phyloP scores from a whole-genome alignment of 1,140 invertebrate species.

The Anastrepha obliqua region DNA sequence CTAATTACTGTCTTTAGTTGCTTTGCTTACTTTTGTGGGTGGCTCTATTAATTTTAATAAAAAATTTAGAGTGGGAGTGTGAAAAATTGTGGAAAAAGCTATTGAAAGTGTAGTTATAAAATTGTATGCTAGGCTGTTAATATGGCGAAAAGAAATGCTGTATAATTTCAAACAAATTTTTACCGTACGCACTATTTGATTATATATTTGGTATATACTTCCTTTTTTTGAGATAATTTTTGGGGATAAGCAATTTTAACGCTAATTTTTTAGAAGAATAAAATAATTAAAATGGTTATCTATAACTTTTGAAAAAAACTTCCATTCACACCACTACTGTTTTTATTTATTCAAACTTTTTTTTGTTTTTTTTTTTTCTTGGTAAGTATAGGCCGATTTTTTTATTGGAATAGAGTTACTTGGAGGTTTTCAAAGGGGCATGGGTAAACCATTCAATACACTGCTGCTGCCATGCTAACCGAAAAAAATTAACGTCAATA shows the following conservation, averaged over 20 bases:
- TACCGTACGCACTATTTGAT: background rate
- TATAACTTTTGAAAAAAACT: background rate
- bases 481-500: background rate
- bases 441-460: background rate
- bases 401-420: background rate
- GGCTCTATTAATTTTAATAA: no score
- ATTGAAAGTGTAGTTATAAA: no score
- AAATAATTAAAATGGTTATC: background rate
- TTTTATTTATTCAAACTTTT: background rate
- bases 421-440: background rate
- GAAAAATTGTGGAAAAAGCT: no score
- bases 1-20: no score
- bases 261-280: background rate
- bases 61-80: no score
- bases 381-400: background rate
- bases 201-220: background rate
- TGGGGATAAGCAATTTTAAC: background rate
- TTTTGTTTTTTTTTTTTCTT: background rate
- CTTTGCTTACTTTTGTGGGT: no score
- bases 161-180: background rate
- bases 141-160: no score
- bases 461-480: slow-evolving; percentile 35
- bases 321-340: slow-evolving; percentile 32
- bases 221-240: background rate
- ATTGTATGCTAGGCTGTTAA: no score